Evolutionary conservation across 1,140 invertebrate genomes (phyloP).

Genomic region (Cyclargus thomasi): DNA sequence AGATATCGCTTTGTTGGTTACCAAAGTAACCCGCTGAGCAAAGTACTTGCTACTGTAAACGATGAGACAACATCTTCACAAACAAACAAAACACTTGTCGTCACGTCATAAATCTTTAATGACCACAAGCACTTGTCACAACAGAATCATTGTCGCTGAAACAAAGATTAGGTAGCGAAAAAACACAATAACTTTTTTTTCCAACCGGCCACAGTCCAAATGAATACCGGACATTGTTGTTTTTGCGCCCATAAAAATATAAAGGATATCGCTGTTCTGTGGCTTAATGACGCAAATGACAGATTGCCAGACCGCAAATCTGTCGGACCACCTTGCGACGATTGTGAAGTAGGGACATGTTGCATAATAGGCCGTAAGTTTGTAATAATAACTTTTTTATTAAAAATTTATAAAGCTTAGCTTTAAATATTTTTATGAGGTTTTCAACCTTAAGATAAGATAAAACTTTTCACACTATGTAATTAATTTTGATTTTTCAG

Average conservation of each 20-base stretch:
- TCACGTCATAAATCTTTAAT: constrained; percentile 22
- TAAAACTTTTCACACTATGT: no score
- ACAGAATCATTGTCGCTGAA: constrained; percentile 17
- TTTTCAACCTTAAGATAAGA: no score
- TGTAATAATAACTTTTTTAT: not conserved
- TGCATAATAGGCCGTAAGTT: constrained; percentile 45
- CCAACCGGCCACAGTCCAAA: constrained; percentile 35
- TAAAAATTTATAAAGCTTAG: not conserved
- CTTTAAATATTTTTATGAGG: not conserved
- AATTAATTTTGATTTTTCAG: not conserved
- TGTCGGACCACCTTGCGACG: constrained; percentile 69
- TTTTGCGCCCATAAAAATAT: not conserved
- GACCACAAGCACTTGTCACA: constrained; percentile 23
- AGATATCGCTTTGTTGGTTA: not conserved
- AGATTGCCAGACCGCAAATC: constrained; percentile 65
- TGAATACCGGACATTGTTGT: constrained; percentile 16
- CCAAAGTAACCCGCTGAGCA: not conserved
- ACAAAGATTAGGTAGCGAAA: constrained; percentile 40
- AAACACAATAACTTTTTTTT: constrained; percentile 40
- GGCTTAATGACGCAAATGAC: constrained; percentile 47
- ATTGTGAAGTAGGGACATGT: constrained; percentile 63
- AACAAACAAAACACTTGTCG: constrained; percentile 1
- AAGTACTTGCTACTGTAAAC: not conserved
- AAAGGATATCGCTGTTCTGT: constrained; percentile 36
- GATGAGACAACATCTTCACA: not conserved